A percentile compares a stretch with the other conserved stretches of the same genome.
phyloP scores from a whole-genome alignment of 1,140 invertebrate genomes.

The Magallana angulata region DNA sequence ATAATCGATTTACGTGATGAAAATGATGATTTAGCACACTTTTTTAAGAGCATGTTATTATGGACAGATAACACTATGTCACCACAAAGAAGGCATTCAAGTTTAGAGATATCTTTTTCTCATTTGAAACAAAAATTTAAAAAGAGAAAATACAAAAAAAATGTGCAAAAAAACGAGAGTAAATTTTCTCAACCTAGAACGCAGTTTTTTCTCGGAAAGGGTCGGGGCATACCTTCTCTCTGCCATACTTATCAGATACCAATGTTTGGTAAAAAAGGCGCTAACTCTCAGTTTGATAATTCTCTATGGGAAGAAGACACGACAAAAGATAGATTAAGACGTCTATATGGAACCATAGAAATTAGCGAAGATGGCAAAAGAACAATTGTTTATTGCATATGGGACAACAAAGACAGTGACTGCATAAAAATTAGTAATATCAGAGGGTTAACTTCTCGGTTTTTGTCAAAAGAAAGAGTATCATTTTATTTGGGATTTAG shows the following conservation, averaged over 20 bases:
- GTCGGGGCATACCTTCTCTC: constrained; percentile 36
- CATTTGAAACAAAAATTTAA: constrained; percentile 11
- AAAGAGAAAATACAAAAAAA: constrained; percentile 11
- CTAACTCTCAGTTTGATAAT: constrained; percentile 33
- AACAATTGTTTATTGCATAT: neutral
- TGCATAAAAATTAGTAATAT: constrained; percentile 46
- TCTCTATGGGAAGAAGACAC: constrained; percentile 30
- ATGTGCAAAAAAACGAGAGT: too few relatives aligned
- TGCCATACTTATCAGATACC: constrained; percentile 40
- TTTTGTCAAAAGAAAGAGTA: constrained; percentile 41
- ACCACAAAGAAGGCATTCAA: neutral
- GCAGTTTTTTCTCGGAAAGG: constrained; percentile 49
- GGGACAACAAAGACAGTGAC: constrained; percentile 8
- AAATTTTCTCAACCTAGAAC: too few relatives aligned
- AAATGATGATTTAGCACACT: constrained; percentile 30
- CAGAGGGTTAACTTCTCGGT: neutral
- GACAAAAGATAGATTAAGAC: constrained; percentile 14
- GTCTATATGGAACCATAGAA: constrained; percentile 1
- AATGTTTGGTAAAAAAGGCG: constrained; percentile 19
- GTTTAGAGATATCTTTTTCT: constrained; percentile 1
- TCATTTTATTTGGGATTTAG: constrained; percentile 53
- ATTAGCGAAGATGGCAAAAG: neutral
- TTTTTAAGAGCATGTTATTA: constrained; percentile 43
- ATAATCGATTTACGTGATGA: constrained; percentile 1
- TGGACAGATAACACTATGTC: constrained; percentile 16